These are phyloP conservation scores for Bufo gargarizans DNA, from an alignment of 2,113 vertebrate genomes.

Conservation along the genomic window DNA sequence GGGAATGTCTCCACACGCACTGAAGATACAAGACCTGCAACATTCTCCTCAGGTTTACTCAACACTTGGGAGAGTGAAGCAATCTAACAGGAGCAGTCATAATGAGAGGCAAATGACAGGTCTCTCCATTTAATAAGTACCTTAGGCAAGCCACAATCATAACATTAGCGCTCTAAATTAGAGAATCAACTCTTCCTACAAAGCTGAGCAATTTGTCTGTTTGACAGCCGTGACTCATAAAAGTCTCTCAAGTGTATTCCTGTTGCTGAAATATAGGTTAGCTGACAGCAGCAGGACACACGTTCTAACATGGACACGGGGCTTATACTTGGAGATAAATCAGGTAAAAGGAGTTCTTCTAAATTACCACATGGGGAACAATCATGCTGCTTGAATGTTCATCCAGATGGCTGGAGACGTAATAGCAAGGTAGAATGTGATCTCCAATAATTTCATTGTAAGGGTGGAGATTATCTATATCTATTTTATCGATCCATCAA, in stretches of 20 bases:
- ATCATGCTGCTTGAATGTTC: background rate
- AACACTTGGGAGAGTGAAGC: slow-evolving; percentile 53
- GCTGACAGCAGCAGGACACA: background rate
- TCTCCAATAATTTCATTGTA: too few species aligned
- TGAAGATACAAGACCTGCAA: slow-evolving; percentile 30
- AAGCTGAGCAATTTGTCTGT: slow-evolving; percentile 52
- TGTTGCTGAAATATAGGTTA: slow-evolving; percentile 28
- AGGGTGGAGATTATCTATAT: too few species aligned
- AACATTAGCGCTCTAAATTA: slow-evolving; percentile 54
- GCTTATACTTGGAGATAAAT: slow-evolving; percentile 14
- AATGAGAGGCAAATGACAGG: slow-evolving; percentile 38
- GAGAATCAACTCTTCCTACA: slow-evolving; percentile 52
- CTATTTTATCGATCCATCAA: too few species aligned
- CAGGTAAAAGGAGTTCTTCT: background rate
- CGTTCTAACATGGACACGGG: background rate
- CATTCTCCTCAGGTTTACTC: slow-evolving; percentile 56
- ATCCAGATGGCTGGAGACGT: background rate
- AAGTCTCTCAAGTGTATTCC: slow-evolving; percentile 38
- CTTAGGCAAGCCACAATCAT: slow-evolving; percentile 55
- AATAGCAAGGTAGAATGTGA: background rate
- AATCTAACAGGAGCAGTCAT: slow-evolving; percentile 46
- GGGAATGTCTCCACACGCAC: background rate
- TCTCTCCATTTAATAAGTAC: slow-evolving; percentile 47
- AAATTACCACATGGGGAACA: background rate
- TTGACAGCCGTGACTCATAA: slow-evolving; percentile 52